These are phyloP conservation scores for Danaus plexippus DNA, from an alignment of 1,140 invertebrate genomes.

Conservation along the genomic window DNA sequence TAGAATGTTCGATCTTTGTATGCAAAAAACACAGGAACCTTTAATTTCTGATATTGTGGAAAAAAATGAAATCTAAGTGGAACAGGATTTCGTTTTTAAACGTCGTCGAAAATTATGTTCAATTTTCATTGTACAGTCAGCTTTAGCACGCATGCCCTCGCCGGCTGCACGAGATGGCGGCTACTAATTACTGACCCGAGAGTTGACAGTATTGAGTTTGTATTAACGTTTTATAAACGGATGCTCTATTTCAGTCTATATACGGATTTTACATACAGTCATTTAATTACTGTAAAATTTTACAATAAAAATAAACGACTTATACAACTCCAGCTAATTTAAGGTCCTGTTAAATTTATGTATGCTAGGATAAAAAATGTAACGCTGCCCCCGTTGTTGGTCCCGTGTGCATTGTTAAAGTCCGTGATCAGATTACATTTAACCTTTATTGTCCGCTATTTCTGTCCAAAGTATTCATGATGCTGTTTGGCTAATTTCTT, in stretches of 20 bases:
- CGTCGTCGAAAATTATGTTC: slow-evolving; percentile 13
- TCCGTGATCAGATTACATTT: slow-evolving; percentile 49
- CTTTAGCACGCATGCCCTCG: slow-evolving; percentile 7
- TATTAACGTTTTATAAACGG: slow-evolving; percentile 22
- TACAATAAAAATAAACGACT: neutral
- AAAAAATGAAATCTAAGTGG: too few species aligned
- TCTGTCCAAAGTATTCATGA: slow-evolving; percentile 22
- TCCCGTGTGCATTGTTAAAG: slow-evolving; percentile 46
- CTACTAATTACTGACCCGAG: slow-evolving; percentile 22
- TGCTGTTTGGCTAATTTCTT: slow-evolving; percentile 17
- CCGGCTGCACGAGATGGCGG: slow-evolving; percentile 12
- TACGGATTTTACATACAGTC: too few species aligned
- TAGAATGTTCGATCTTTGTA: too few species aligned
- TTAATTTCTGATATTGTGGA: too few species aligned
- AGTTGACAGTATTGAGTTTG: slow-evolving; percentile 18
- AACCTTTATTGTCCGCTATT: slow-evolving; percentile 50
- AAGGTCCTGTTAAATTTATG: slow-evolving; percentile 25
- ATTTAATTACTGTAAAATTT: too few species aligned
- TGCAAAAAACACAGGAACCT: too few species aligned
- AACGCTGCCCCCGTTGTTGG: slow-evolving; percentile 31
- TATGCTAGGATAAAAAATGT: slow-evolving; percentile 34
- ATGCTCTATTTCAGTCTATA: slow-evolving; percentile 4
- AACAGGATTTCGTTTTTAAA: slow-evolving; percentile 8
- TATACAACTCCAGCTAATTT: slow-evolving; percentile 21
- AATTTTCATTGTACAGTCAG: slow-evolving; percentile 9